Percentiles rank a stretch among this genome's conserved stretches.
phyloP scores from a whole-genome alignment of 2,888 invertebrate genomes.

The Kuschelorhynchus macadamiae region DNA sequence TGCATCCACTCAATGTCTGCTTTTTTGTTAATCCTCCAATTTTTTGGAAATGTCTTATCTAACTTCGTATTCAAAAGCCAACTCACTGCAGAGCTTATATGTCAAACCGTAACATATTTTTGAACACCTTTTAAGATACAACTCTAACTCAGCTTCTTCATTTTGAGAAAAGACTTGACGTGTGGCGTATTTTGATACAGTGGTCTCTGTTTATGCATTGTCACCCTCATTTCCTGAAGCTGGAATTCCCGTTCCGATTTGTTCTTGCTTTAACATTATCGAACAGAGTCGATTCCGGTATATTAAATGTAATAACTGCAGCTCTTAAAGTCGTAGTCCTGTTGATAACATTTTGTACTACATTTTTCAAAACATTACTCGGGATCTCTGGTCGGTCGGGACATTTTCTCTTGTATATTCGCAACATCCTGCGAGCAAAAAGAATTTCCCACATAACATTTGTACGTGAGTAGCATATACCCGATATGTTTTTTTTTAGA shows the following conservation, averaged over 20 bases:
- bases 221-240: constrained; percentile 23
- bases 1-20: not conserved
- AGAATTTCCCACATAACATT: too few relatives aligned
- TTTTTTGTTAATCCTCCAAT: too few relatives aligned
- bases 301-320: constrained; percentile 21
- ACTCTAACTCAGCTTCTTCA: constrained; percentile 27
- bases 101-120: constrained; percentile 31
- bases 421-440: too few relatives aligned
- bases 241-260: constrained; percentile 1
- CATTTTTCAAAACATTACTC: constrained; percentile 13
- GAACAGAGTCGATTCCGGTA: constrained; percentile 19
- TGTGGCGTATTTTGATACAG: constrained; percentile 28
- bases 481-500: too few relatives aligned
- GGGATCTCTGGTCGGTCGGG: too few relatives aligned
- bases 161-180: constrained; percentile 30
- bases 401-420: too few relatives aligned
- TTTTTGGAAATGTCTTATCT: not conserved
- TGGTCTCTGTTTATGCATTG: constrained; percentile 14
- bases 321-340: constrained; percentile 15
- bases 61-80: not conserved
- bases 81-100: constrained; percentile 28
- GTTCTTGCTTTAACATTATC: constrained; percentile 24
- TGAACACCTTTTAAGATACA: constrained; percentile 31
- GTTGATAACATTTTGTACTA: constrained; percentile 17
- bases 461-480: too few relatives aligned